Evolutionary conservation across 2,888 invertebrate genomes (phyloP).

Genomic region (Eudasyphora cyanicolor): DNA sequence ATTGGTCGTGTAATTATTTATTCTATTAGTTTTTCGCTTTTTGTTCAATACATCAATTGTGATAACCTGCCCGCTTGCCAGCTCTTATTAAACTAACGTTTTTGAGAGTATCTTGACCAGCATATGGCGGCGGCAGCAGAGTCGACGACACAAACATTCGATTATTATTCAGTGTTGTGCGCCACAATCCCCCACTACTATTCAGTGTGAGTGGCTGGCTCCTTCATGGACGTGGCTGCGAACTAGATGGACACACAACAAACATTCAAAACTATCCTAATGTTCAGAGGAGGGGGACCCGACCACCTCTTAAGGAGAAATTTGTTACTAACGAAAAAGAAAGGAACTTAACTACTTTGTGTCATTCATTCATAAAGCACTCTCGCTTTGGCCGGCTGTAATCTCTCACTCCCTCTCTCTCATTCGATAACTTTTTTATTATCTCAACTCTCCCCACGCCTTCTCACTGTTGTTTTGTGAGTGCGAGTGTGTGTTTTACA

Average conservation of each 20-base stretch:
- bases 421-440: not conserved
- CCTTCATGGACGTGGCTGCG: too few species aligned
- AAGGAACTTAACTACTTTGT: not conserved
- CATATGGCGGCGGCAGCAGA: too few species aligned
- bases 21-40: not conserved
- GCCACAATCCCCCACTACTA: too few species aligned
- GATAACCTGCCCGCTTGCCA: conserved; percentile 43
- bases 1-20: not conserved
- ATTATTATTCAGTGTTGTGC: not conserved
- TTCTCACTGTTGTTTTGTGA: too few species aligned
- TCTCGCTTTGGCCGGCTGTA: not conserved
- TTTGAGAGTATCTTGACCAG: conserved; percentile 47
- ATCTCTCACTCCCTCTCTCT: not conserved
- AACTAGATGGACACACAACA: not conserved
- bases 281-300: not conserved
- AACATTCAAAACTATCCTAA: not conserved
- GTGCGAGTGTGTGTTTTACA: too few species aligned
- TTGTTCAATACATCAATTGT: not conserved
- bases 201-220: too few species aligned
- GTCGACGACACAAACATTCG: not conserved
- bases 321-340: not conserved
- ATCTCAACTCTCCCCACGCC: not conserved
- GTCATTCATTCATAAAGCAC: conserved; percentile 7
- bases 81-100: conserved; percentile 57
- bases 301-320: not conserved